A percentile compares a stretch with the other conserved stretches of the same genome.
Evolutionary conservation across 2,888 invertebrate species (phyloP).

Genomic region (Brachylomia viminalis): DNA sequence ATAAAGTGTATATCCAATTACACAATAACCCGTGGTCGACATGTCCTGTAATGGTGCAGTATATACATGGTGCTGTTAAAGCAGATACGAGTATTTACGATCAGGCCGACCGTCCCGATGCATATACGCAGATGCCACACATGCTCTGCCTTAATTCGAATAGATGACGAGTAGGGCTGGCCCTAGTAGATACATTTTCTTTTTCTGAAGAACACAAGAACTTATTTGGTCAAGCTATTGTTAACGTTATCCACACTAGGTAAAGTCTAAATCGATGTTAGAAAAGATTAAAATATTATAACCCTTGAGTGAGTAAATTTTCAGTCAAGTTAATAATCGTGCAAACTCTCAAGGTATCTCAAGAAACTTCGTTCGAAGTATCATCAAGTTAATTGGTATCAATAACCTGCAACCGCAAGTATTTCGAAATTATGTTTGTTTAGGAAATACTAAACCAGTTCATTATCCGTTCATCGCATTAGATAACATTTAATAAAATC

Average conservation of each 20-base stretch:
- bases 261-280: too few species aligned
- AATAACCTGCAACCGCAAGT: background rate
- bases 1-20: conserved; percentile 71
- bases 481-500: conserved; percentile 39
- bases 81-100: conserved; percentile 88
- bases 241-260: too few species aligned
- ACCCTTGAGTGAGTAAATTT: too few species aligned
- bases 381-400: background rate
- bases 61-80: conserved; percentile 83
- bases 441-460: conserved; percentile 14
- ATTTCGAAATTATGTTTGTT: background rate
- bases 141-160: conserved; percentile 89
- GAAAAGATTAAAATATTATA: background rate
- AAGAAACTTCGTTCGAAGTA: background rate
- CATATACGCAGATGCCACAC: conserved; percentile 89
- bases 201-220: background rate
- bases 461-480: conserved; percentile 8
- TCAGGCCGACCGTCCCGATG: conserved; percentile 75
- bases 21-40: conserved; percentile 79
- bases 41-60: conserved; percentile 73
- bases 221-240: background rate
- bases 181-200: conserved; percentile 22
- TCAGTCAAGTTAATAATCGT: background rate
- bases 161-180: conserved; percentile 86
- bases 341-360: background rate